phyloP scores from a whole-genome alignment of 2,888 invertebrate species.

The Phlogophora meticulosa region DNA sequence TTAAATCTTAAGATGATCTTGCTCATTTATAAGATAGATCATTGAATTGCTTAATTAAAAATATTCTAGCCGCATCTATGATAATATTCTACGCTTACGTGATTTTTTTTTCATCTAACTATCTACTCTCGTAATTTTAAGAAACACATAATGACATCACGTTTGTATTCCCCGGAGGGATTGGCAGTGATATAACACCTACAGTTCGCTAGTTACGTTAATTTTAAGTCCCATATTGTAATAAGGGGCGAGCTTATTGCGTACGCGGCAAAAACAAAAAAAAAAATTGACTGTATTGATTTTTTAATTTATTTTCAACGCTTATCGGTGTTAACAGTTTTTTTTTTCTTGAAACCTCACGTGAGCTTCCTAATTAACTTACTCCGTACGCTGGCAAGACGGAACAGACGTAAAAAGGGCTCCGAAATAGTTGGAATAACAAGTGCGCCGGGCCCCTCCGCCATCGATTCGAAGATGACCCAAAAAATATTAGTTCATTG shows the following conservation, averaged over 20 bases:
- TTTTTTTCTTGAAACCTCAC: background rate
- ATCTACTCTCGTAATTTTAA: background rate
- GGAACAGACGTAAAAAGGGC: background rate
- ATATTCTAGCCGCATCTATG: too few relatives aligned
- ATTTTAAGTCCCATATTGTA: too few relatives aligned
- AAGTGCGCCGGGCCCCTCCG: background rate
- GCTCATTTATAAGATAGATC: background rate
- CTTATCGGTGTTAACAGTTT: background rate
- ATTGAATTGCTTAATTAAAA: background rate
- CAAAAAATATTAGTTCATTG: slow-evolving; percentile 54
- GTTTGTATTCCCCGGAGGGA: too few relatives aligned
- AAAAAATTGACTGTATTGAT: too few relatives aligned
- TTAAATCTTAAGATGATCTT: background rate
- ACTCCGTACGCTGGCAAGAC: background rate
- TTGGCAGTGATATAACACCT: too few relatives aligned
- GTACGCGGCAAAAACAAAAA: too few relatives aligned
- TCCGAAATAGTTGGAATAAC: slow-evolving; percentile 24
- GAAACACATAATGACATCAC: too few relatives aligned
- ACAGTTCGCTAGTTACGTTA: too few relatives aligned
- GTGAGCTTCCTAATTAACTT: background rate
- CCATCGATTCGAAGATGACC: slow-evolving; percentile 51
- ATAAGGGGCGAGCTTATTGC: too few relatives aligned
- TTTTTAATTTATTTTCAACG: background rate
- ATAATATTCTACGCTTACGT: too few relatives aligned
- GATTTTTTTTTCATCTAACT: background rate